phyloP scores from a whole-genome alignment of 2,113 vertebrate genomes.

The Catharus bicknelli region DNA sequence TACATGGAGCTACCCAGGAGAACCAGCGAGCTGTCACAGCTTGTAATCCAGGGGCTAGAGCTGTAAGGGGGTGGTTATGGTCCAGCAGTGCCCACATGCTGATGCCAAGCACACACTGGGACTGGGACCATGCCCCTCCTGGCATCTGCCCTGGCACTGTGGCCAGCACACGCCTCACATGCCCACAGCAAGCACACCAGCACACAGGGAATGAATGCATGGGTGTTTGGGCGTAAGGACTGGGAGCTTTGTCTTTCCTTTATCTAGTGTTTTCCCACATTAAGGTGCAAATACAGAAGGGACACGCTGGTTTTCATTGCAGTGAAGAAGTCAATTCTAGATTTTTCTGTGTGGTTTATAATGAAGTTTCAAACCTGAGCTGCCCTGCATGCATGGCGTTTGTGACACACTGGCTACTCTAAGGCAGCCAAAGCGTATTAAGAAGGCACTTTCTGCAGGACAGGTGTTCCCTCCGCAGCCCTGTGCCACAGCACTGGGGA shows the following conservation, averaged over 20 bases:
- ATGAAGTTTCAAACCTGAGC: not conserved
- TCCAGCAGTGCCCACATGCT: rapidly evolving
- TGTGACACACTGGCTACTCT: rapidly evolving
- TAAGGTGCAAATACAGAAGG: not conserved
- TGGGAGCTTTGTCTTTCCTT: not conserved
- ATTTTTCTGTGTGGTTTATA: not conserved
- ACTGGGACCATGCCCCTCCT: rapidly evolving
- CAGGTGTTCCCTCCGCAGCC: not conserved
- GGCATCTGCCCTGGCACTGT: not conserved
- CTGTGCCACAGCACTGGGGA: not conserved
- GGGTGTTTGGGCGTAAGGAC: rapidly evolving
- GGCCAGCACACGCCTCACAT: rapidly evolving
- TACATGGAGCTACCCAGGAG: rapidly evolving
- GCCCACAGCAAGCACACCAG: not conserved
- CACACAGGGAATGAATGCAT: rapidly evolving
- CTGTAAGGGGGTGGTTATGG: no score
- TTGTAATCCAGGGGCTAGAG: not conserved
- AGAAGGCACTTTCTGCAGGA: not conserved
- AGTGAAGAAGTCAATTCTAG: not conserved
- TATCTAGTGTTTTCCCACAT: not conserved
- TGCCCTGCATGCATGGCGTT: not conserved
- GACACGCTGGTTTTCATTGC: not conserved
- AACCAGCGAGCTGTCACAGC: not conserved
- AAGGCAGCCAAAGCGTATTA: rapidly evolving
- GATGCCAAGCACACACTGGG: rapidly evolving